phyloP scores from a whole-genome alignment of 2,113 vertebrate species.

The Tapirus terrestris region DNA sequence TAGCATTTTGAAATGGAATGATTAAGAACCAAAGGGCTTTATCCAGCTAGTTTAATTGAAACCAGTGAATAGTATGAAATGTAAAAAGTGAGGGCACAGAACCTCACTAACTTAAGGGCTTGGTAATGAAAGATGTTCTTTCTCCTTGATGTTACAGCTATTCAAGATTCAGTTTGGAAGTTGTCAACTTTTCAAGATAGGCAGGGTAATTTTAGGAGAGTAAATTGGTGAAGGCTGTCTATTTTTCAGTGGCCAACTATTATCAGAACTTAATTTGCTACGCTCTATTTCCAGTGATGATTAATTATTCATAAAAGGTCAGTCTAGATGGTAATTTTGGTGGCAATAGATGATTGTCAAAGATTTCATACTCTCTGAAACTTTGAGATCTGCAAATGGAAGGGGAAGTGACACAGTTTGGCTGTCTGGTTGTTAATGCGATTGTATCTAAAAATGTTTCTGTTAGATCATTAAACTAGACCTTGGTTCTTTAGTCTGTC shows the following conservation, averaged over 20 bases:
- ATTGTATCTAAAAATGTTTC: not conserved
- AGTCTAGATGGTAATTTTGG: not conserved
- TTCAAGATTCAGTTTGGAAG: not conserved
- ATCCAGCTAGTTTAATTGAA: not conserved
- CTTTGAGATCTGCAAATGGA: not conserved
- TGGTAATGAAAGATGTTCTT: not conserved
- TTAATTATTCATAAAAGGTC: not conserved
- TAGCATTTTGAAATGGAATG: conserved; percentile 59
- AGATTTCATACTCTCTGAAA: not conserved
- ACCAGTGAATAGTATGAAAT: not conserved
- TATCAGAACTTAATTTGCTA: conserved; percentile 15
- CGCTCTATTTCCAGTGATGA: not conserved
- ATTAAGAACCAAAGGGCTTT: conserved; percentile 34
- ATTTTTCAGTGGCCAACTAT: not conserved
- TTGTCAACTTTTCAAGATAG: not conserved
- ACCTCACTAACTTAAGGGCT: not conserved
- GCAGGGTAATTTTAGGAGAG: not conserved
- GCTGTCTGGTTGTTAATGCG: not conserved
- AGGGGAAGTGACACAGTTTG: not conserved
- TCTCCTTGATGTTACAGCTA: not conserved
- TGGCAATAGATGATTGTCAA: not conserved
- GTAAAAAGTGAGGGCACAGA: not conserved
- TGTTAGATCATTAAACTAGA: not conserved
- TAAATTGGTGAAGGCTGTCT: not conserved
- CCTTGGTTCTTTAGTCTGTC: not conserved